phyloP scores from a whole-genome alignment of 2,888 invertebrate genomes.

The Platerodrilus igneus region DNA sequence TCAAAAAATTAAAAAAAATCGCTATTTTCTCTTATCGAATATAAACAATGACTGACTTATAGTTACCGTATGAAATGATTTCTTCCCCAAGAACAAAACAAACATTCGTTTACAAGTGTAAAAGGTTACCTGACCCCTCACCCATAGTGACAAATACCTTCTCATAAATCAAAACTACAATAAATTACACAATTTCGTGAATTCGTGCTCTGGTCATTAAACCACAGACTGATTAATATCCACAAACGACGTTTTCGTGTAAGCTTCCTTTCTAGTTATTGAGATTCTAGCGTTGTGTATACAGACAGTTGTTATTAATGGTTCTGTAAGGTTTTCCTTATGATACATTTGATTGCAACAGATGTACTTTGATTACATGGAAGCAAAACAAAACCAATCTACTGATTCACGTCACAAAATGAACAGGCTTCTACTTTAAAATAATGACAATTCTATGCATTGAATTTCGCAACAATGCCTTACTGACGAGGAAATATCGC shows the following conservation, averaged over 20 bases:
- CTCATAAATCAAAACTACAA: slow-evolving; percentile 18
- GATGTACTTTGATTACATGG: slow-evolving; percentile 17
- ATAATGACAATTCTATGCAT: slow-evolving; percentile 42
- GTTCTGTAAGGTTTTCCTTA: slow-evolving; percentile 15
- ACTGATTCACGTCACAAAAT: slow-evolving; percentile 9
- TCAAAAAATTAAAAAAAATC: no score
- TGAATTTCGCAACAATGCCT: slow-evolving; percentile 37
- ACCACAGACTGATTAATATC: slow-evolving; percentile 24
- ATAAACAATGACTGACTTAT: no score
- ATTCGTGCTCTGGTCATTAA: slow-evolving; percentile 18
- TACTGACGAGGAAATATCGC: slow-evolving; percentile 38
- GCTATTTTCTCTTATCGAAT: no score
- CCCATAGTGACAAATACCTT: no score
- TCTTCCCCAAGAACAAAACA: no score
- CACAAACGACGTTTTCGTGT: slow-evolving; percentile 24
- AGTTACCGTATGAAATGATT: no score
- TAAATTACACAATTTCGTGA: slow-evolving; percentile 22
- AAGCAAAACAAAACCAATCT: slow-evolving; percentile 7
- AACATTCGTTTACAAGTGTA: no score
- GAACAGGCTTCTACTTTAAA: slow-evolving; percentile 30
- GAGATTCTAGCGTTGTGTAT: slow-evolving; percentile 18
- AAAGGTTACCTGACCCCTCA: no score
- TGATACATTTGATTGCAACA: slow-evolving; percentile 20
- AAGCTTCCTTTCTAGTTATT: slow-evolving; percentile 20
- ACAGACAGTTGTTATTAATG: slow-evolving; percentile 24